phyloP scores from a whole-genome alignment of 1,140 invertebrate species.

The Octopus sinensis region DNA sequence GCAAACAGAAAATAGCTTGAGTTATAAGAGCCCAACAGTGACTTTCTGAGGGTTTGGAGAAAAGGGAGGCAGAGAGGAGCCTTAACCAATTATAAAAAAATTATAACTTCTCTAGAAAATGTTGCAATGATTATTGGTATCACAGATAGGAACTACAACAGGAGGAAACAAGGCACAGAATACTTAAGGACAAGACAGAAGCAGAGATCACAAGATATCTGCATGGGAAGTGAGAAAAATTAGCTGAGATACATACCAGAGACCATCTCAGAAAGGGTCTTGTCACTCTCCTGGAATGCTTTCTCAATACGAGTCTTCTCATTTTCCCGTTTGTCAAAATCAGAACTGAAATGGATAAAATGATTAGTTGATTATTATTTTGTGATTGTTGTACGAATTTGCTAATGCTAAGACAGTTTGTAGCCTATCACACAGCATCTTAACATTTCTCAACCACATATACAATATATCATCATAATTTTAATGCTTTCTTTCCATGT shows the following conservation, averaged over 20 bases:
- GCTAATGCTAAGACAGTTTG: neutral
- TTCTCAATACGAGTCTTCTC: conserved; percentile 91
- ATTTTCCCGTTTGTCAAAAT: conserved; percentile 88
- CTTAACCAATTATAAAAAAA: too few species aligned
- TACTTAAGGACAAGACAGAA: neutral
- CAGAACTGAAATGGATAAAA: conserved; percentile 69
- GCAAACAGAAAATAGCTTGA: too few species aligned
- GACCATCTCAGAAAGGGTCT: conserved; percentile 81
- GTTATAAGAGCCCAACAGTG: too few species aligned
- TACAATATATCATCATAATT: neutral
- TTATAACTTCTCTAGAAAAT: too few species aligned
- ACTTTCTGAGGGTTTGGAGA: too few species aligned
- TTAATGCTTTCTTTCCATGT: neutral
- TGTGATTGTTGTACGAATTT: neutral
- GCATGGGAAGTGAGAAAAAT: conserved; percentile 69
- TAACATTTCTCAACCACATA: conserved; percentile 12
- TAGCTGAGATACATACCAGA: conserved; percentile 57
- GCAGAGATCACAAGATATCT: conserved; percentile 67
- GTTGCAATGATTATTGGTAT: too few species aligned
- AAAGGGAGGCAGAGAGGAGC: too few species aligned
- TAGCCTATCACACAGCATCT: neutral
- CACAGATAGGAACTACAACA: too few species aligned
- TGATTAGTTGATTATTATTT: neutral
- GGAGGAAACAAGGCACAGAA: neutral
- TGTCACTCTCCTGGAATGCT: conserved; percentile 87